Base-by-base conservation (phyloP, 1,140 invertebrate genomes). In the Acromyrmex charruanus region DNA sequence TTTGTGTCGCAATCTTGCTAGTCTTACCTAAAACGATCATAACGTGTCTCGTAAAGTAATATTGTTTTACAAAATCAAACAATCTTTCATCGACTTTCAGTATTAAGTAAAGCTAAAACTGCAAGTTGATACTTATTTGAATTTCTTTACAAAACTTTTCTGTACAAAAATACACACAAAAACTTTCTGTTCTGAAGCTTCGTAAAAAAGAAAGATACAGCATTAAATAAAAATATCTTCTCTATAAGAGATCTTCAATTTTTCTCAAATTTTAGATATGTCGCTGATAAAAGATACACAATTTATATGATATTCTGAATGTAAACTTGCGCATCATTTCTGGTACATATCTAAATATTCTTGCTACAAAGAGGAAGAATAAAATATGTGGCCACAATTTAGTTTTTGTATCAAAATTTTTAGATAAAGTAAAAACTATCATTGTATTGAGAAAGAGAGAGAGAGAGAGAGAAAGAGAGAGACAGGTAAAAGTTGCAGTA, bases 401-500 rank as follows among this genome's bases (percentile, higher is more conserved):
- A 63, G 58, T 21, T 6, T 80, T 28, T 71, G 28, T 31, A 18
- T 14, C 6, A 63, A 31, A 9, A 49, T 31, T 65, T 77, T 49
- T 28, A 65, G 25, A 51, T 14, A 12, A 49, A 35, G 12, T 51
- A 66, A 53, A 10, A 66, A 21, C 9, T 25, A 21, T 68, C n/a
- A 21, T 14, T 55, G 21, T n/a, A 16, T 31, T 51, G 28, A 55
- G 18, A 68, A 25, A 44, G 7, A 44, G 7, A 35, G 28, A 31
- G 6, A 25, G 25, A 25, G 25, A 25, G 25, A 25, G 25, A 25
- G 5, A 35, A 16, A 55, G 14, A 53, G 53, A 44, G 39, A 44
- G 6, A 39, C 7, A 39, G 7, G 39, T 82, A 39, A 82, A 72
- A 82, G 44, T 35, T 25, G 80, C 66, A 25, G 25, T 35, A n/a